Evolutionary conservation across 2,797 vertebrate species (phyloP).

Genomic region (Rhinichthys osculus): DNA sequence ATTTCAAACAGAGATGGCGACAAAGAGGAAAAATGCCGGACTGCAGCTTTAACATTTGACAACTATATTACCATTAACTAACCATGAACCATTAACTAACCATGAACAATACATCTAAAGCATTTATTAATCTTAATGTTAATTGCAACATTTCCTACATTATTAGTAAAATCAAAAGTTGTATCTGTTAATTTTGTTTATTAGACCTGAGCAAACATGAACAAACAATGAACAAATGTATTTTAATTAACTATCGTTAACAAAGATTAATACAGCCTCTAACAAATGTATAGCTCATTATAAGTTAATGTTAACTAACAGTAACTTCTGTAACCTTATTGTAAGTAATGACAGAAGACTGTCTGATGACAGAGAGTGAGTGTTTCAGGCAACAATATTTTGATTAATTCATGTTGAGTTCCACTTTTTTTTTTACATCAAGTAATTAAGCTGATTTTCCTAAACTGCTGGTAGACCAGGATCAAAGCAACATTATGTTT

Average conservation of each 20-base stretch:
- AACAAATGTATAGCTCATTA: background rate
- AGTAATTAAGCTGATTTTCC: background rate
- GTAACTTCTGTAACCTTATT: background rate
- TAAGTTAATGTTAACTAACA: background rate
- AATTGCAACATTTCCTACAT: too few species aligned
- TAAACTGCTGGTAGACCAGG: conserved; percentile 16
- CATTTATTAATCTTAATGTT: too few species aligned
- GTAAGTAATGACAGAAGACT: background rate
- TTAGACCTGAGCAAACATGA: too few species aligned
- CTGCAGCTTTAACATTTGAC: too few species aligned
- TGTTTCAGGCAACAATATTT: background rate
- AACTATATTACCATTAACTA: too few species aligned
- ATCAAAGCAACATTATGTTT: conserved; percentile 31
- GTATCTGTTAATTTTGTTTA: too few species aligned
- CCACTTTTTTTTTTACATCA: background rate
- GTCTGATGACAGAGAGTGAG: background rate
- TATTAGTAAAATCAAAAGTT: too few species aligned
- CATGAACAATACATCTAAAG: too few species aligned
- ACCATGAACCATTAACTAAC: too few species aligned
- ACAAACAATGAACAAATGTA: background rate
- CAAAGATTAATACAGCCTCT: background rate
- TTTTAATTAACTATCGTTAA: background rate
- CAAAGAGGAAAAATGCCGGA: too few species aligned
- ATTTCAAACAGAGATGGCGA: too few species aligned
- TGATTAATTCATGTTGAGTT: background rate